Percentiles rank a stretch among this genome's conserved stretches.
These are phyloP conservation scores for Cordilura impudica DNA, from an alignment of 2,888 invertebrate genomes.

Conservation along the genomic window DNA sequence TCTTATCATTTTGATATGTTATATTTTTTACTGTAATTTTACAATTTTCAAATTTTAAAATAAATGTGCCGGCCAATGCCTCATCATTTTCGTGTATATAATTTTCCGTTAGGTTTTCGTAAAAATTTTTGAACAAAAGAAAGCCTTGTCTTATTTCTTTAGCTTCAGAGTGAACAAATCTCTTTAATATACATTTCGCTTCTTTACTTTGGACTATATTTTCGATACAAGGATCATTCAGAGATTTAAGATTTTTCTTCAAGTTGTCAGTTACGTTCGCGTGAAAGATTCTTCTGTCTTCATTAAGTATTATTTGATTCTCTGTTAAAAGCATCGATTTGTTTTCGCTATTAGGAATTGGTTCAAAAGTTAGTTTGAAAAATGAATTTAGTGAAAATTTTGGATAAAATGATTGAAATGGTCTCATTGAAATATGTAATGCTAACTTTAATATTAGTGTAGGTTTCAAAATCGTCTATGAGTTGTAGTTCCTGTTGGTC, in stretches of 20 bases:
- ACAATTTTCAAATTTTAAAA: slow-evolving; percentile 36
- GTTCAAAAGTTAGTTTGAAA: slow-evolving; percentile 1
- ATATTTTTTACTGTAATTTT: slow-evolving; percentile 10
- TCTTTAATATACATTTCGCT: slow-evolving; percentile 6
- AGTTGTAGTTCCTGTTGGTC: slow-evolving; percentile 4
- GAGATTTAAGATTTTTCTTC: not conserved
- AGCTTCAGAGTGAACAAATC: slow-evolving; percentile 4
- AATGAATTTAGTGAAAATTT: slow-evolving; percentile 10
- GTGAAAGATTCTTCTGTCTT: not conserved
- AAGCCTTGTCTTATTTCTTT: slow-evolving; percentile 14
- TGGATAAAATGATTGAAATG: slow-evolving; percentile 31
- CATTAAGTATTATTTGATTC: slow-evolving; percentile 10
- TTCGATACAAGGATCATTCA: slow-evolving; percentile 10
- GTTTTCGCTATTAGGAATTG: slow-evolving; percentile 6
- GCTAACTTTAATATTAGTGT: slow-evolving; percentile 11
- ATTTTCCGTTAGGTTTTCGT: not conserved
- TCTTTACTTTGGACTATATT: slow-evolving; percentile 4
- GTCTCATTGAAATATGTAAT: slow-evolving; percentile 1
- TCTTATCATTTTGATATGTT: slow-evolving; percentile 17
- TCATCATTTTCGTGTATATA: not conserved
- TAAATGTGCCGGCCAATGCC: slow-evolving; percentile 8
- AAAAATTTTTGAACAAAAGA: slow-evolving; percentile 20
- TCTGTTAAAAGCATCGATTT: not conserved
- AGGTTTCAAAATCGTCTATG: not conserved
- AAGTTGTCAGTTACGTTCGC: not conserved